Evolutionary conservation across 2,888 invertebrate species (phyloP).

Genomic region (Doris montereyensis): DNA sequence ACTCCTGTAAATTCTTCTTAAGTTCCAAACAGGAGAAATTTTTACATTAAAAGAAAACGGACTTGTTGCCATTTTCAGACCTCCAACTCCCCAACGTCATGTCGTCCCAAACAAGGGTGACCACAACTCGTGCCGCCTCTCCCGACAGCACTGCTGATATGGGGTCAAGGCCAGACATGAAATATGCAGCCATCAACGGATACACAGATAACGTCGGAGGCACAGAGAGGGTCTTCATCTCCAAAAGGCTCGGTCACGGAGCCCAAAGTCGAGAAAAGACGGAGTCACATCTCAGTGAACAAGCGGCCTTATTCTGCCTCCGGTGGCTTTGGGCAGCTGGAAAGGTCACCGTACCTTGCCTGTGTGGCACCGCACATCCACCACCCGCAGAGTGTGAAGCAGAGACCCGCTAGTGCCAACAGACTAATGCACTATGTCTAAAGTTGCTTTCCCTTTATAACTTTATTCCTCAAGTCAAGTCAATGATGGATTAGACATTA

Average conservation of each 20-base stretch:
- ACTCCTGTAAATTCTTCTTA: too few species aligned
- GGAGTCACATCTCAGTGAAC: slow-evolving; percentile 58
- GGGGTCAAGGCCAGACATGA: slow-evolving; percentile 38
- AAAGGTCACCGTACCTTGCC: slow-evolving; percentile 61
- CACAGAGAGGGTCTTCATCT: slow-evolving; percentile 55
- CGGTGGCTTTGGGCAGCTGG: slow-evolving; percentile 50
- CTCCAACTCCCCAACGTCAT: slow-evolving; percentile 7
- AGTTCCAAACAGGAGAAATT: too few species aligned
- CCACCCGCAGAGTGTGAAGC: slow-evolving; percentile 52
- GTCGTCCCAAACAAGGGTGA: neutral
- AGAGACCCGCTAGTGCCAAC: slow-evolving; percentile 49
- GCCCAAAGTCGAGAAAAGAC: slow-evolving; percentile 51
- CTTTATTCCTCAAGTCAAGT: too few species aligned
- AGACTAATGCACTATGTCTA: slow-evolving; percentile 10
- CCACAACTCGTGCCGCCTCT: slow-evolving; percentile 9
- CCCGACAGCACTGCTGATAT: slow-evolving; percentile 20
- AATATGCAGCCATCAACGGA: slow-evolving; percentile 43
- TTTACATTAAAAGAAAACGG: too few species aligned
- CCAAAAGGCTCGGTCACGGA: slow-evolving; percentile 43
- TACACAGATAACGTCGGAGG: slow-evolving; percentile 42
- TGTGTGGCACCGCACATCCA: slow-evolving; percentile 57
- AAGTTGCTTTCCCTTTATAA: neutral
- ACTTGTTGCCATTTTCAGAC: too few species aligned
- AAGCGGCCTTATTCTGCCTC: slow-evolving; percentile 67
- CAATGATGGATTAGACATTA: too few species aligned